phyloP scores from a whole-genome alignment of 2,113 vertebrate species.

The Clarias magur region DNA sequence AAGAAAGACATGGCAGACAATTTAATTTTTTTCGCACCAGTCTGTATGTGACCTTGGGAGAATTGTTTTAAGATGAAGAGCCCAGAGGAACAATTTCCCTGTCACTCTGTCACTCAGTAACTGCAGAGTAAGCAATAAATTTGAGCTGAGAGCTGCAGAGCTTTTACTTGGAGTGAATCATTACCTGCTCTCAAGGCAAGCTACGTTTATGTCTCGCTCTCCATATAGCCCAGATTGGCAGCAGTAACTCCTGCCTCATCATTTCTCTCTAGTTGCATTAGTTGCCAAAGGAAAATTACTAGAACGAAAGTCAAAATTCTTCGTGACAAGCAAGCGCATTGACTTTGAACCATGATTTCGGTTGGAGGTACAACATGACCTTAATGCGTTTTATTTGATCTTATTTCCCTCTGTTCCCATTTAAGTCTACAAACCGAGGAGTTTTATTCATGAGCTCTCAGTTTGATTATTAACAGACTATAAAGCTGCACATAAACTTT shows the following conservation, averaged over 20 bases:
- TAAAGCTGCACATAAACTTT: not conserved
- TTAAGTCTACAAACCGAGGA: not conserved
- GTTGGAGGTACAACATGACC: not conserved
- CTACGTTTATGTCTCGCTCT: slow-evolving; percentile 31
- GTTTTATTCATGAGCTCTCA: not conserved
- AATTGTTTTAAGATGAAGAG: slow-evolving; percentile 33
- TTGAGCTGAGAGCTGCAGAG: slow-evolving; percentile 27
- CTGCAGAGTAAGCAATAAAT: slow-evolving; percentile 51
- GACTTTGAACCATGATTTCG: slow-evolving; percentile 4
- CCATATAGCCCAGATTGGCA: slow-evolving; percentile 44
- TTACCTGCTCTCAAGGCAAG: slow-evolving; percentile 49
- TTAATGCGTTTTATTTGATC: not conserved
- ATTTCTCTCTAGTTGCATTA: not conserved
- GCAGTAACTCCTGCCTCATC: slow-evolving; percentile 23
- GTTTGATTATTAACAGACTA: not conserved
- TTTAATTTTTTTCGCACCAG: slow-evolving; percentile 10
- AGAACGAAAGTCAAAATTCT: not conserved
- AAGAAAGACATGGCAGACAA: slow-evolving; percentile 28
- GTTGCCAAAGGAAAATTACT: not conserved
- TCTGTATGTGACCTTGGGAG: slow-evolving; percentile 40
- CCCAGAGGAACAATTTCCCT: slow-evolving; percentile 38
- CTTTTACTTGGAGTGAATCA: slow-evolving; percentile 45
- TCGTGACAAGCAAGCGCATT: not conserved
- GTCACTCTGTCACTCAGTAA: slow-evolving; percentile 56
- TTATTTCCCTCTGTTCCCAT: not conserved